Evolutionary conservation across 2,113 vertebrate species (phyloP).

Genomic region (Dryoscopus gambensis): DNA sequence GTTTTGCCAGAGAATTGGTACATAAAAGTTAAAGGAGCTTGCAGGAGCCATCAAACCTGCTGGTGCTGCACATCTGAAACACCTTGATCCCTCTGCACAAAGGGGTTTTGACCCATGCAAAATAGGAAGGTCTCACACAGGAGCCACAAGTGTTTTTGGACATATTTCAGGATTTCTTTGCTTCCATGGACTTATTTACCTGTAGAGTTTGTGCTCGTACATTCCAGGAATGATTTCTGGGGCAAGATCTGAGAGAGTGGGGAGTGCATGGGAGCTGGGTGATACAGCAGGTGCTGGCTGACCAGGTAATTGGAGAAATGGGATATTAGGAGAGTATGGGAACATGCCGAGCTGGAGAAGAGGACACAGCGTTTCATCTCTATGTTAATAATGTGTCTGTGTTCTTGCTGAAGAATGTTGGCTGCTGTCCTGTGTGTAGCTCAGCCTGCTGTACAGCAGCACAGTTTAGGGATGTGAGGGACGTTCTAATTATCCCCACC

Average conservation of each 20-base stretch:
- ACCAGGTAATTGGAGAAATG: neutral
- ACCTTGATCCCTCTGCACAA: neutral
- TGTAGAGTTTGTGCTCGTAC: neutral
- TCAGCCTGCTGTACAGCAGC: neutral
- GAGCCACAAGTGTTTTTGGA: neutral
- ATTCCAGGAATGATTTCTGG: neutral
- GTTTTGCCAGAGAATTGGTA: neutral
- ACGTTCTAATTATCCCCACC: neutral
- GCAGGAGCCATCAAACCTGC: fast-evolving
- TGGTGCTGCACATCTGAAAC: neutral
- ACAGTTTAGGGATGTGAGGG: neutral
- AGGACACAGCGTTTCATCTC: neutral
- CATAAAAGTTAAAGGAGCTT: neutral
- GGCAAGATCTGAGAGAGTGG: neutral
- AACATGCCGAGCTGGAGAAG: neutral
- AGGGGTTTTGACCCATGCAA: neutral
- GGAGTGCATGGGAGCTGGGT: neutral
- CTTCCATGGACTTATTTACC: neutral
- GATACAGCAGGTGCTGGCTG: neutral
- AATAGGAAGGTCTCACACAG: neutral
- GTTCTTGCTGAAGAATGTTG: neutral
- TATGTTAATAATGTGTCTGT: neutral
- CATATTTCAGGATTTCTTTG: neutral
- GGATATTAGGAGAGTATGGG: neutral
- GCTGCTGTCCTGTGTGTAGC: neutral